These are phyloP conservation scores for Reticulitermes speratus DNA, from an alignment of 1,140 invertebrate species.

Conservation along the genomic window DNA sequence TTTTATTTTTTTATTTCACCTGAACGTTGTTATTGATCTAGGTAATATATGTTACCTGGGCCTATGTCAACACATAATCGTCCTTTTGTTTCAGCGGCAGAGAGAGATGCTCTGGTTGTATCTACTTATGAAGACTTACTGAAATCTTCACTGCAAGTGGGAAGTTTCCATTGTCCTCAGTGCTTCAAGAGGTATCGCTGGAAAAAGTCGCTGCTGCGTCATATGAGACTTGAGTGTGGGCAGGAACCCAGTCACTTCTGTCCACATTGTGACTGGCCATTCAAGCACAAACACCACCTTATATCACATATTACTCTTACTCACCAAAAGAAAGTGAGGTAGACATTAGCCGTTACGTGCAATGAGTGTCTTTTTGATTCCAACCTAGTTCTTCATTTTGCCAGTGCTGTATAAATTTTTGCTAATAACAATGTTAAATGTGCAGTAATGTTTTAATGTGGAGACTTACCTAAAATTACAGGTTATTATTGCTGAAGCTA, in stretches of 20 bases:
- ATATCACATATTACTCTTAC: constrained; percentile 6
- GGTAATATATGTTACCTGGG: not conserved
- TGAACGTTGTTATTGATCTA: not conserved
- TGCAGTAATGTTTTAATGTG: too few relatives aligned
- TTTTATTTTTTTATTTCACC: too few relatives aligned
- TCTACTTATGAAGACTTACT: not conserved
- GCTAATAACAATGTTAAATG: too few relatives aligned
- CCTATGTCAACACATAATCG: not conserved
- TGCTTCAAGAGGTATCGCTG: constrained; percentile 38
- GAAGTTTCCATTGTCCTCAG: constrained; percentile 33
- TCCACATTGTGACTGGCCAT: constrained; percentile 25
- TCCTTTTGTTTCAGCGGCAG: not conserved
- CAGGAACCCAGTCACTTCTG: constrained; percentile 22
- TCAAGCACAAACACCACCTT: constrained; percentile 27
- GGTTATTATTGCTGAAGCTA: too few relatives aligned
- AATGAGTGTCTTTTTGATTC: too few relatives aligned
- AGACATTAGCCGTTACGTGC: not conserved
- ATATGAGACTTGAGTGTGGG: constrained; percentile 41
- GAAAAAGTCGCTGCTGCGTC: constrained; percentile 43
- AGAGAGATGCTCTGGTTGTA: not conserved
- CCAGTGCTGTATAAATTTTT: too few relatives aligned
- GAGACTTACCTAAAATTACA: too few relatives aligned
- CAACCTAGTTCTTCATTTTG: too few relatives aligned
- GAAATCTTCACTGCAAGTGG: not conserved
- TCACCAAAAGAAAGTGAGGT: not conserved